Conservation (phyloP, 2,113 vertebrate genomes). For the Amia ocellicauda region DNA sequence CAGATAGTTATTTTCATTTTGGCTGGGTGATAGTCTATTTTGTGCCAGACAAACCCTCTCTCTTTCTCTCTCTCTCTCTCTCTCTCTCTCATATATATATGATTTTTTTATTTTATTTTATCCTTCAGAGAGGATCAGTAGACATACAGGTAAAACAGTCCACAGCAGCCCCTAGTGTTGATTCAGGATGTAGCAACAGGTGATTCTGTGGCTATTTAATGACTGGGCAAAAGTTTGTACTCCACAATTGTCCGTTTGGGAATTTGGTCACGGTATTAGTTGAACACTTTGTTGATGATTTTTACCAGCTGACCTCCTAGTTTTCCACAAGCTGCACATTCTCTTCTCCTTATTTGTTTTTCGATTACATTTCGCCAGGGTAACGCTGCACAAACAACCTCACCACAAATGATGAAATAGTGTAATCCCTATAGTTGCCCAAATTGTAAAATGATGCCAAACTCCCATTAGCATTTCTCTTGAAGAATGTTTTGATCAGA, state of each 20-base stretch:
- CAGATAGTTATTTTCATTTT: background rate
- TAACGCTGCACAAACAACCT: background rate
- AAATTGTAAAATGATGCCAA: constrained; percentile 28
- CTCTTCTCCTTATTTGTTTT: no score
- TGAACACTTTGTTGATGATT: no score
- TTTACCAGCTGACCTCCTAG: no score
- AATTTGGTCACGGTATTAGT: no score
- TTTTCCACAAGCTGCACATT: no score
- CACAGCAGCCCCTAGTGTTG: constrained; percentile 34
- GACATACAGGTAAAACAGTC: constrained; percentile 18
- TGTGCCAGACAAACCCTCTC: background rate
- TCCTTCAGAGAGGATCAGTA: background rate
- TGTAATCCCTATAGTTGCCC: no score
- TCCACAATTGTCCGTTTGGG: no score
- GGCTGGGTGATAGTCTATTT: background rate
- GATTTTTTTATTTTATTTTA: no score
- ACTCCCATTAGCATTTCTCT: constrained; percentile 64
- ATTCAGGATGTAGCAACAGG: constrained; percentile 21
- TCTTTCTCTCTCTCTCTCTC: background rate
- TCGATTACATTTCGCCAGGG: no score
- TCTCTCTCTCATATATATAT: background rate
- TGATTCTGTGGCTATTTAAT: background rate
- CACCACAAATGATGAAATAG: background rate
- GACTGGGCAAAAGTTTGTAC: no score
- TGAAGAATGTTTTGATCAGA: constrained; percentile 72